phyloP scores from a whole-genome alignment of 2,797 vertebrate genomes.

The Petrocephalus schoutedeni region DNA sequence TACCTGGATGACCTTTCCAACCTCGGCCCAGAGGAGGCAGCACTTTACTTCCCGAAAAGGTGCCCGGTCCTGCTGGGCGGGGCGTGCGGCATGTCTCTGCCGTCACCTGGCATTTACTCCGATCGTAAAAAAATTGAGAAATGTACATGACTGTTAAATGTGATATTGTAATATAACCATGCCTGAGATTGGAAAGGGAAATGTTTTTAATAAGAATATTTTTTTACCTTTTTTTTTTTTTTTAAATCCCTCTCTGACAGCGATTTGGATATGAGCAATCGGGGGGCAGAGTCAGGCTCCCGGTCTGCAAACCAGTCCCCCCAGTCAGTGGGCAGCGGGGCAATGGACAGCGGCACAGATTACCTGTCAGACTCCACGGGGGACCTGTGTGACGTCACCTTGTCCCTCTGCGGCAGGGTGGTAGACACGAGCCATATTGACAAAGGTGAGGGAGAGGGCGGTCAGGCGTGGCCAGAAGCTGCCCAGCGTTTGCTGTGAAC shows the following conservation, averaged over 20 bases:
- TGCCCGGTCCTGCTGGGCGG: slow-evolving; percentile 36
- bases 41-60: slow-evolving; percentile 80
- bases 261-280: slow-evolving; percentile 53
- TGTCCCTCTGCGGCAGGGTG: slow-evolving; percentile 85
- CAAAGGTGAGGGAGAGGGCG: slow-evolving; percentile 51
- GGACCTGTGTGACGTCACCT: slow-evolving; percentile 57
- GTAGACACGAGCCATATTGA: slow-evolving; percentile 72
- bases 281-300: slow-evolving; percentile 48
- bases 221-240: background rate
- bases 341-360: slow-evolving; percentile 58
- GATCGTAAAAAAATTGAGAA: too few species aligned
- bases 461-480: background rate
- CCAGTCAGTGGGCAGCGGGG: slow-evolving; percentile 51
- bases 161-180: too few species aligned
- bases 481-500: background rate
- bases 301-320: slow-evolving; percentile 59
- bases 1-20: slow-evolving; percentile 76
- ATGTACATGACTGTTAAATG: too few species aligned
- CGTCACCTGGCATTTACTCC: background rate
- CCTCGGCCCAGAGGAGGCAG: slow-evolving; percentile 67
- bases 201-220: background rate
- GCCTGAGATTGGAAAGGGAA: background rate
- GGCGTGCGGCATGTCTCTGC: background rate
- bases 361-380: slow-evolving; percentile 55
- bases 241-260: slow-evolving; percentile 47